Evolutionary conservation across 1,140 invertebrate genomes (phyloP).

Genomic region (Hydropsyche tenuis): DNA sequence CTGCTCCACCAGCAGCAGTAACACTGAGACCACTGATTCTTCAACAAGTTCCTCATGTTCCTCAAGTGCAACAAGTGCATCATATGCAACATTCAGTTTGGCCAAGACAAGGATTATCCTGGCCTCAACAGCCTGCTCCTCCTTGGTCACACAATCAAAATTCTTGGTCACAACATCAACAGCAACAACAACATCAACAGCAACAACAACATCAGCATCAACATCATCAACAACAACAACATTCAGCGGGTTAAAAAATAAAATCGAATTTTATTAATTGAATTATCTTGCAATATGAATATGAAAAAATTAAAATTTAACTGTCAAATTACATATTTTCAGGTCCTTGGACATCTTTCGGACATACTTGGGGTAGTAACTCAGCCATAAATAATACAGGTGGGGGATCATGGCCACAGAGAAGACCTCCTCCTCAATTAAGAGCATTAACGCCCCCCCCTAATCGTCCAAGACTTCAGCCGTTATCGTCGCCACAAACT

Average conservation of each 20-base stretch:
- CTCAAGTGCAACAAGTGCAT: slow-evolving; percentile 25
- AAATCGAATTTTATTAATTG: too few species aligned
- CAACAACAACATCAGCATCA: slow-evolving; percentile 23
- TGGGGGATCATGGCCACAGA: slow-evolving; percentile 55
- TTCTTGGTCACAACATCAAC: slow-evolving; percentile 15
- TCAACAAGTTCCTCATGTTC: slow-evolving; percentile 23
- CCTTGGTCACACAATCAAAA: slow-evolving; percentile 20
- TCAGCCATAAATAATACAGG: slow-evolving; percentile 14
- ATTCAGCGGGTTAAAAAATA: slow-evolving; percentile 11
- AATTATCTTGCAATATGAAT: background rate
- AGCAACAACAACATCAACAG: slow-evolving; percentile 16
- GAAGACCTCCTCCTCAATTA: slow-evolving; percentile 53
- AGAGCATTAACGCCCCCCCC: slow-evolving; percentile 53
- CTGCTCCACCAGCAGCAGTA: slow-evolving; percentile 29
- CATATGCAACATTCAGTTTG: slow-evolving; percentile 29
- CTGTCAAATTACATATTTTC: background rate
- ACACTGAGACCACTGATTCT: slow-evolving; percentile 28
- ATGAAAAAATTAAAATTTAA: background rate
- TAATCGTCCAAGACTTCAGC: slow-evolving; percentile 5
- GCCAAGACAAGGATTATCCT: slow-evolving; percentile 33
- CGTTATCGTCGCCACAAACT: slow-evolving; percentile 7
- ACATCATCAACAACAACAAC: slow-evolving; percentile 19
- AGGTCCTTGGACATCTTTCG: slow-evolving; percentile 28
- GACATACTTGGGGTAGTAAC: slow-evolving; percentile 20
- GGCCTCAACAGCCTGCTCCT: slow-evolving; percentile 39